A percentile compares a stretch with the other conserved stretches of the same genome.
Evolutionary conservation across 2,888 invertebrate genomes (phyloP).

Genomic region (Pristionchus fissidentatus): DNA sequence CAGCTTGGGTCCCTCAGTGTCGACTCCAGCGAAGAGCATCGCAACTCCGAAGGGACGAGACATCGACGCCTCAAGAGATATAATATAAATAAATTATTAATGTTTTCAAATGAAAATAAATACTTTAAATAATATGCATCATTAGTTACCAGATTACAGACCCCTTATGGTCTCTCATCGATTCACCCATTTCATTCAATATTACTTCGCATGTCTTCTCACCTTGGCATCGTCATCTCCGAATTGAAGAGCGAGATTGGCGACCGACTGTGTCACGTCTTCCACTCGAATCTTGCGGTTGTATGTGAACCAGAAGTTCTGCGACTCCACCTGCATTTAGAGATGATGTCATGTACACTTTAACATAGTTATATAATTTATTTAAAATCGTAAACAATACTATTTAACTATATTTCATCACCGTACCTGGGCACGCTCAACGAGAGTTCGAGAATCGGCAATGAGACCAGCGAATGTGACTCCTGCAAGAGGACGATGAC

Average conservation of each 20-base stretch:
- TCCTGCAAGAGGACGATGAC: constrained; percentile 57
- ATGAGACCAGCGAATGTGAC: constrained; percentile 84
- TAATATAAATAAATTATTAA: not conserved
- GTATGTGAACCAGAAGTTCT: constrained; percentile 75
- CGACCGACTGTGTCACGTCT: constrained; percentile 97
- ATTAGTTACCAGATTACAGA: too few species aligned
- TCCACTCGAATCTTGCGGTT: constrained; percentile 82
- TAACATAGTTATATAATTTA: too few species aligned
- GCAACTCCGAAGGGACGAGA: constrained; percentile 99
- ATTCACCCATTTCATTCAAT: not conserved
- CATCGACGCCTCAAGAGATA: constrained; percentile 77
- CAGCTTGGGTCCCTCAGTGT: constrained; percentile 85
- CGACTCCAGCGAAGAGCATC: constrained; percentile 92
- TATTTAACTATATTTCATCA: not conserved
- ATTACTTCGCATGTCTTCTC: not conserved
- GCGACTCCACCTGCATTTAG: constrained; percentile 81
- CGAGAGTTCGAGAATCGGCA: constrained; percentile 95
- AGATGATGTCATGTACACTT: too few species aligned
- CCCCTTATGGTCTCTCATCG: not conserved
- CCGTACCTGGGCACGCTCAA: constrained; percentile 89
- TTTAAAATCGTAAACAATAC: not conserved
- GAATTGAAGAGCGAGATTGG: constrained; percentile 98
- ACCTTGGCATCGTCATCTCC: constrained; percentile 95
- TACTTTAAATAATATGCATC: too few species aligned
- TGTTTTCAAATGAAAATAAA: not conserved